A percentile compares a stretch with the other conserved stretches of the same genome.
Evolutionary conservation across 2,113 vertebrate species (phyloP).

Genomic region (Ceyx cyanopectus): DNA sequence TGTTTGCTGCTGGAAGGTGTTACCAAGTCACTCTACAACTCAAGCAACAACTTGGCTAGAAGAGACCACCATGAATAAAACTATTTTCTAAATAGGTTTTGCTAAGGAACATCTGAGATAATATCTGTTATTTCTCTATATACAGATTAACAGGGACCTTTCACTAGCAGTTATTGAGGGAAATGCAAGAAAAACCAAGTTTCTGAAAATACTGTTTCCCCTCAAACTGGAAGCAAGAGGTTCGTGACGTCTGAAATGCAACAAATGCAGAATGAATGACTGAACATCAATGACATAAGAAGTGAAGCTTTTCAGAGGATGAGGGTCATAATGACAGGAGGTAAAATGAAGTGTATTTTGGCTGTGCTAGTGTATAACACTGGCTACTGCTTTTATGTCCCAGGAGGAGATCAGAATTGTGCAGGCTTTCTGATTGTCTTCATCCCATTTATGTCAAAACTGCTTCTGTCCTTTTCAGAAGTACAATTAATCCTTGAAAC

Average conservation of each 20-base stretch:
- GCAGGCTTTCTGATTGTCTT: background rate
- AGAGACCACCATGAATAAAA: background rate
- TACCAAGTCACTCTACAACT: background rate
- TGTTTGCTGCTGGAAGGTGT: background rate
- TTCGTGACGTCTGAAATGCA: background rate
- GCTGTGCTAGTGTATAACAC: background rate
- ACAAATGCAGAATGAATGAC: background rate
- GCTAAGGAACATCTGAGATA: background rate
- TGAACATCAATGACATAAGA: background rate
- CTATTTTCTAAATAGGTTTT: background rate
- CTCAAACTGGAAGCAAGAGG: background rate
- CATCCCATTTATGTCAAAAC: background rate
- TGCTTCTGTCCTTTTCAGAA: background rate
- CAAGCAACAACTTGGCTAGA: background rate
- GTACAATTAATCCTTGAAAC: constrained; percentile 19
- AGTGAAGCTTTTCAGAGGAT: background rate
- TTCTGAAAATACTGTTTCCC: background rate
- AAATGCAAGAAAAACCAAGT: background rate
- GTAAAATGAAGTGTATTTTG: background rate
- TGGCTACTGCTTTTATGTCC: background rate
- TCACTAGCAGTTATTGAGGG: background rate
- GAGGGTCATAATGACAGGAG: background rate
- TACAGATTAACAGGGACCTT: background rate
- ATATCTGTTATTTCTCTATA: background rate
- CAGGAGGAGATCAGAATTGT: background rate